phyloP scores from a whole-genome alignment of 1,140 invertebrate genomes.

The Samia ricini region DNA sequence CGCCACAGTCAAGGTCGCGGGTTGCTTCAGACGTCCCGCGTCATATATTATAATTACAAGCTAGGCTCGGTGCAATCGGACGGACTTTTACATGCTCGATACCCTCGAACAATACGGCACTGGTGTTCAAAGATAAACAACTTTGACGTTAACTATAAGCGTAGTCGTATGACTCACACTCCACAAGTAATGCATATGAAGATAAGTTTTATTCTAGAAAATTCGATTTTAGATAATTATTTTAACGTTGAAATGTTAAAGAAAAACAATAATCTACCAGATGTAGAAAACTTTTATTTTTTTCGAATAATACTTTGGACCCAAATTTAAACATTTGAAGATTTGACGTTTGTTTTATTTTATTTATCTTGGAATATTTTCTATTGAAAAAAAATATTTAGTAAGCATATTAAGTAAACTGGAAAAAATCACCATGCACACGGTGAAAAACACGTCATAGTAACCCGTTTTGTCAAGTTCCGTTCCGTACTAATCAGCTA shows the following conservation, averaged over 20 bases:
- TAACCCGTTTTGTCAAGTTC: no score
- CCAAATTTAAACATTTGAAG: background rate
- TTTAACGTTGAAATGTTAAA: no score
- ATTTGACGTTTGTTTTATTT: background rate
- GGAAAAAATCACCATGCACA: no score
- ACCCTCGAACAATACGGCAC: slow-evolving; percentile 5
- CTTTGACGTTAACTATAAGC: slow-evolving; percentile 7
- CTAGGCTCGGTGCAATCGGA: slow-evolving; percentile 31
- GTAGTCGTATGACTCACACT: slow-evolving; percentile 2
- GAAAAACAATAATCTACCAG: no score
- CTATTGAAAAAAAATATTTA: background rate
- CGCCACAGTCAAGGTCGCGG: slow-evolving; percentile 66
- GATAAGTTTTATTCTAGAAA: background rate
- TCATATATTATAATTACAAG: slow-evolving; percentile 44
- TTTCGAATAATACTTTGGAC: background rate
- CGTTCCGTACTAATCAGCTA: no score
- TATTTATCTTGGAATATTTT: background rate
- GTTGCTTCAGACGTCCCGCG: slow-evolving; percentile 43
- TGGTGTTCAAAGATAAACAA: slow-evolving; percentile 12
- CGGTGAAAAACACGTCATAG: no score
- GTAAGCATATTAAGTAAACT: no score
- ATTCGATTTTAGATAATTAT: background rate
- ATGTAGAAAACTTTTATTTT: background rate
- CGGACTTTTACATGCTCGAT: background rate
- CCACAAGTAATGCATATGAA: background rate